Evolutionary conservation across 2,888 invertebrate genomes (phyloP), one percentile per base, ranked within the genome.

Genomic region (Drosophila neonasuta): DNA sequence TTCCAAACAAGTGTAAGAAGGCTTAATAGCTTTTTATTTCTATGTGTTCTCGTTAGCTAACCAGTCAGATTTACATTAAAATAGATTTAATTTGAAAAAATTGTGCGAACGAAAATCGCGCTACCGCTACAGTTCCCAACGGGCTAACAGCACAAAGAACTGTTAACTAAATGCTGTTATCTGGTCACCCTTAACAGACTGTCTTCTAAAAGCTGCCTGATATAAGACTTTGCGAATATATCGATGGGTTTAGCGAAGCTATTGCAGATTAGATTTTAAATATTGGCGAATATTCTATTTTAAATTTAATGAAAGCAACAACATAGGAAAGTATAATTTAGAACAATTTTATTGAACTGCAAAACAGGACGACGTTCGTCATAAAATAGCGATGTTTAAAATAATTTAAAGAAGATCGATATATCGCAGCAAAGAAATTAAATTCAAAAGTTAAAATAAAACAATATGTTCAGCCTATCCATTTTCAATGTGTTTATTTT

Each of bases 401-500:
- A 7, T 3, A 10, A 32, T 9, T 32, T 3, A 13, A 41, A 17
- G 15, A 20, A 17, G 1, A 24, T 44, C 0, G 0, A 34, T 1
- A 3, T 29, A 49, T 49, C 42, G 32, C 45, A 54, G 48, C 17
- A 44, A 29, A 32, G 32, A 32, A 10, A 8, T 32, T 32, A 32
- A 32, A 32, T 10, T 32, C 10, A 32, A 32, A 10, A 1, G 3
- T 32, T 1, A 20, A 49, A 49, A 32, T 15, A 32, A 29, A 41
- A 20, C 8, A 50, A 6, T 32, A 15, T 45, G 9, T 24, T 34
- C 9, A 9, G 9, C 11, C 29, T 62, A 48, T 57, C 20, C 32
- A 36, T 39, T 55, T 46, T 55, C 46, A 29, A 34, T 56, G 52
- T 65, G 20, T 79, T 82, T 77, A 80, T 82, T 73, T 73, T 59